Evolutionary conservation across 2,797 vertebrate species (phyloP).

Genomic region (Gallinago solitaria): DNA sequence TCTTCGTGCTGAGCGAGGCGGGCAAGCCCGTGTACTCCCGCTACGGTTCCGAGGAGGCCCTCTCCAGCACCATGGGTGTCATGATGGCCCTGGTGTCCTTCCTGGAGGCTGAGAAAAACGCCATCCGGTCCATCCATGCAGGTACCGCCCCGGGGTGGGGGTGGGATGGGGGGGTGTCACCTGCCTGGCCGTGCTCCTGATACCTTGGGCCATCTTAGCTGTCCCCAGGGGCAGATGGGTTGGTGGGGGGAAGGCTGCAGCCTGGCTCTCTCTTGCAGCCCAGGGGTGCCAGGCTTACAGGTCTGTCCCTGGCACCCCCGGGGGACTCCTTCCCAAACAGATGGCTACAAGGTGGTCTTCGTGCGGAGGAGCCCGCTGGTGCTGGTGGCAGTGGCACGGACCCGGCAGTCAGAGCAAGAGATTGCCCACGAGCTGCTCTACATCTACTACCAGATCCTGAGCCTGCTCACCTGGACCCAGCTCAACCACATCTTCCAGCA

Average conservation of each 20-base stretch:
- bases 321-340: constrained; percentile 72
- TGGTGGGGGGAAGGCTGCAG: not conserved
- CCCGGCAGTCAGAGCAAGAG: constrained; percentile 90
- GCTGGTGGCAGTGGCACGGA: constrained; percentile 91
- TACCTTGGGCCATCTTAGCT: accelerated
- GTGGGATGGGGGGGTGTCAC: not conserved
- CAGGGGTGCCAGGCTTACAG: not conserved
- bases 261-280: not conserved
- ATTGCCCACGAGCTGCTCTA: constrained; percentile 93
- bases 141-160: constrained; percentile 72
- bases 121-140: constrained; percentile 95
- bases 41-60: constrained; percentile 94
- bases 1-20: constrained; percentile 95
- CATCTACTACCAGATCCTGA: constrained; percentile 98
- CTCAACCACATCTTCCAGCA: constrained; percentile 95
- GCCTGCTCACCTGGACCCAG: constrained; percentile 94
- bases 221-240: not conserved
- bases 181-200: accelerated
- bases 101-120: constrained; percentile 91
- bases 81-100: constrained; percentile 99
- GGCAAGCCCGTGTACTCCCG: constrained; percentile 97
- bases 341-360: constrained; percentile 95
- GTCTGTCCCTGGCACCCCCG: not conserved
- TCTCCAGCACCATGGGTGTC: constrained; percentile 96
- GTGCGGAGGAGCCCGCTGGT: constrained; percentile 93